phyloP scores from a whole-genome alignment of 2,797 vertebrate species.

The Diceros bicornis region DNA sequence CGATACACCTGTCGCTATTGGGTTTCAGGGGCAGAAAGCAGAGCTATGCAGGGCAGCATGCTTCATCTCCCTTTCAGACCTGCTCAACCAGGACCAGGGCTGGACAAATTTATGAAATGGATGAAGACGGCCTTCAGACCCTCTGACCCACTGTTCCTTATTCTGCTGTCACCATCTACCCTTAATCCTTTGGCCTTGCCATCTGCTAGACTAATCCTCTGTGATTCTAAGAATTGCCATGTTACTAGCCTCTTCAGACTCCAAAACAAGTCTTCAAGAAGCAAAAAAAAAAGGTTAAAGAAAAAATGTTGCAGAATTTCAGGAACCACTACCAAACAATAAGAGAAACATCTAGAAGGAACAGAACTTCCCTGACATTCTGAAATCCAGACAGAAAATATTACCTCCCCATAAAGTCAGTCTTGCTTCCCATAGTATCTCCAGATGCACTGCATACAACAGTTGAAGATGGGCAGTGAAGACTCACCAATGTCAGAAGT shows the following conservation, averaged over 20 bases:
- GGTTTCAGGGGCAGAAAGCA: not conserved
- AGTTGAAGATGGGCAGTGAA: not conserved
- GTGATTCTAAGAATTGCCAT: not conserved
- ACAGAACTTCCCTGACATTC: not conserved
- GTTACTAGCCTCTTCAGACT: not conserved
- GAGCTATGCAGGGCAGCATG: not conserved
- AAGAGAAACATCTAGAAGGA: slow-evolving; percentile 22
- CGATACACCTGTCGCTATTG: rapidly evolving
- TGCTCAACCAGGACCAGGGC: not conserved
- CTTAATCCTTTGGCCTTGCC: not conserved
- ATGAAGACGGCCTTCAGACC: not conserved
- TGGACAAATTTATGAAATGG: not conserved
- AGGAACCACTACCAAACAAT: not conserved
- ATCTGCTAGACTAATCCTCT: not conserved
- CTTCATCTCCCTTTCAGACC: not conserved
- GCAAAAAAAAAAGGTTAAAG: not conserved
- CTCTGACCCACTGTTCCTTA: not conserved
- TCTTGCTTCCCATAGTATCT: not conserved
- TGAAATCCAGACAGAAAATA: slow-evolving; percentile 40
- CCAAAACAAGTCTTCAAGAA: not conserved
- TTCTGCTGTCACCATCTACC: not conserved
- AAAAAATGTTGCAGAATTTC: slow-evolving; percentile 3
- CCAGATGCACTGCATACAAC: not conserved
- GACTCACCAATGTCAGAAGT: too few species aligned
- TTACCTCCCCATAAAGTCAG: not conserved